Base-by-base conservation (phyloP, 2,888 invertebrate genomes). In the Plusia festucae region DNA sequence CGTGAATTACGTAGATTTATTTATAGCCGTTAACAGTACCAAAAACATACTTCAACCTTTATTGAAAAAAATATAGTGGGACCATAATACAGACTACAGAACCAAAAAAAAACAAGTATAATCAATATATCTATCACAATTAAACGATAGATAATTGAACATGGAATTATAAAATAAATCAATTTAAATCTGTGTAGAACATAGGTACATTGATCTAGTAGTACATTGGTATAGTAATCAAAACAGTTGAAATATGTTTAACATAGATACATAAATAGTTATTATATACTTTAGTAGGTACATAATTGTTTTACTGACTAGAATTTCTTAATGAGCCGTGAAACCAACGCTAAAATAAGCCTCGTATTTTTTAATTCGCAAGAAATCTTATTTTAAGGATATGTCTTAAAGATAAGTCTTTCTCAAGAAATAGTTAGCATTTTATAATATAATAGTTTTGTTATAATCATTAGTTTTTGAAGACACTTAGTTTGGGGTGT, bases 391-490 rank as follows among this genome's bases (percentile, higher is more conserved):
- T 76, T 64, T 24, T 73, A 85, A 88, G 82, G 92, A 91, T 92
- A 92, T 91, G 91, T 91, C 78, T 80, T 69, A 79, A 75, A 81
- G 76, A 65, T 79, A 86, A 88, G 88, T 88, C 88, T 87, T 87
- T 81, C 55, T 73, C 68, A 80, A 79, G 82, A 81, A 77, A 73
- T 78, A 78, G 66, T 58, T 78, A 78, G 69, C 69, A 53, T 72
- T 70, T 49, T 60, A 30, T 60, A 52, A 55, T 62, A 51, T 69
- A 60, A 65, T 63, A 66, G 55, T 53, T 68, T 69, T 75, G 61
- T 68, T 49, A 62, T 73, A 71, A 68, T 81, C 71, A 82, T 15
- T 40, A 40, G 58, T 68, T 60, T 68, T 70, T 70, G 73, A 78
- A 79, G 81, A 81, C 76, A 78, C 76, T 88, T 88, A 91, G 76